Evolutionary conservation across 2,888 invertebrate species (phyloP), one percentile per base, ranked within the genome.

Genomic region (Epistrophe grossulariae): DNA sequence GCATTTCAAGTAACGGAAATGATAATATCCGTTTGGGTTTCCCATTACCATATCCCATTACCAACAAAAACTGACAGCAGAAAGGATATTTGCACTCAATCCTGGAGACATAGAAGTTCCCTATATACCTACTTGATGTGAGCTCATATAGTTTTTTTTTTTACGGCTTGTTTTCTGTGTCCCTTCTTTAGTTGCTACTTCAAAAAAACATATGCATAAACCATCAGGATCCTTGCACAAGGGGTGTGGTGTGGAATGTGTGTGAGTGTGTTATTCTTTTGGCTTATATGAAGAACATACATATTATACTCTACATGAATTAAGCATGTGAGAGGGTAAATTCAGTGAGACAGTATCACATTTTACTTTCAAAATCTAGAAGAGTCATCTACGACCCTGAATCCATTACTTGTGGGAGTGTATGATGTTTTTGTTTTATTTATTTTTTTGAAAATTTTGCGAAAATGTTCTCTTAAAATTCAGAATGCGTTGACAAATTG

Each of bases 1-100:
- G 82, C 82, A 87, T 87, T 87, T 82, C 87, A 60, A 87, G 87
- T 87, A 82, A 82, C 87, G 87, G 87, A 87, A 87, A 87, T 82
- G 82, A 87, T 87, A 87, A 87, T 87, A 87, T 87, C 87, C 87
- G 87, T 71, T 82, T 74, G 82, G 87, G 82, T 82, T 87, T 87
- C 82, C 87, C 79, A 87, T 87, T 87, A 87, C 87, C 87, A 87
- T 87, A 87, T 87, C 87, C 87, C 79, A 87, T 87, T 87, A 87
- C 82, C 78, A 87, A 60, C 82, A 87, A 87, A 87, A 87, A 87
- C 87, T 82, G 82, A 87, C 87, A 82, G 78, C 74, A 71, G 66
- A 83, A 82, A 76, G 82, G 87, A 87, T 87, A 87, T 87, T 76
- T 87, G 74, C 87, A 87, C 87, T 87, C 74, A 87, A 82, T 79